Conservation (phyloP, 2,113 vertebrate genomes). For the Sinocyclocheilus maitianheensis region DNA sequence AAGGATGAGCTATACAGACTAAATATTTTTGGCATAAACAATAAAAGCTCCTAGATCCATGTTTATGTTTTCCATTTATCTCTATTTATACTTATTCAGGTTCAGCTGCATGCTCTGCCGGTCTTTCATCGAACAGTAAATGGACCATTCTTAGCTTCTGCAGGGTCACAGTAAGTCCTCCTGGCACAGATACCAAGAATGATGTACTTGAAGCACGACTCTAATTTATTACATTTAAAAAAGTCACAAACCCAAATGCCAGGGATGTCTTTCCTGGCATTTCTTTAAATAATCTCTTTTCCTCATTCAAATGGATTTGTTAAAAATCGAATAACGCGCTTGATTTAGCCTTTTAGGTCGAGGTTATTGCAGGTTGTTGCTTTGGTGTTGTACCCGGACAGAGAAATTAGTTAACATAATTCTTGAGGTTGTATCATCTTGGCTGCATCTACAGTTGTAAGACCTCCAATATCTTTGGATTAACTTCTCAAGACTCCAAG, state of each 20-base stretch:
- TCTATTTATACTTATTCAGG: neutral
- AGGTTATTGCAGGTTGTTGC: slow-evolving; percentile 23
- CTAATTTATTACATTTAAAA: slow-evolving; percentile 13
- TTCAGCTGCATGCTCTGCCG: neutral
- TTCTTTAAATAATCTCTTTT: slow-evolving; percentile 18
- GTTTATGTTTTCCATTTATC: neutral
- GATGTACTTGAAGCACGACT: neutral
- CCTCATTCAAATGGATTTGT: neutral
- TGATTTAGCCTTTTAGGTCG: neutral
- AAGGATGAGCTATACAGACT: slow-evolving; percentile 3
- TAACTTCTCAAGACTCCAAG: slow-evolving; percentile 56
- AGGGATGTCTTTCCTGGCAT: neutral
- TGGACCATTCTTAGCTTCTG: neutral
- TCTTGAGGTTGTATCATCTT: slow-evolving; percentile 35
- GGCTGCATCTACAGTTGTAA: slow-evolving; percentile 34
- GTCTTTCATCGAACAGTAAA: slow-evolving; percentile 13
- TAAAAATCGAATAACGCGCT: neutral
- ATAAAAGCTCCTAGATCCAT: neutral
- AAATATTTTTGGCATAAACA: neutral
- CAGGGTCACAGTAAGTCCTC: neutral
- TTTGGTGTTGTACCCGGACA: slow-evolving; percentile 10
- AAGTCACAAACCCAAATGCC: neutral
- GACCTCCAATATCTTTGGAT: slow-evolving; percentile 55
- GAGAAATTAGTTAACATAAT: slow-evolving; percentile 37
- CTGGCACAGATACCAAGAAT: neutral